phyloP scores from a whole-genome alignment of 53 echinoderm and acorn worm species.

The Zoroaster sp. region DNA sequence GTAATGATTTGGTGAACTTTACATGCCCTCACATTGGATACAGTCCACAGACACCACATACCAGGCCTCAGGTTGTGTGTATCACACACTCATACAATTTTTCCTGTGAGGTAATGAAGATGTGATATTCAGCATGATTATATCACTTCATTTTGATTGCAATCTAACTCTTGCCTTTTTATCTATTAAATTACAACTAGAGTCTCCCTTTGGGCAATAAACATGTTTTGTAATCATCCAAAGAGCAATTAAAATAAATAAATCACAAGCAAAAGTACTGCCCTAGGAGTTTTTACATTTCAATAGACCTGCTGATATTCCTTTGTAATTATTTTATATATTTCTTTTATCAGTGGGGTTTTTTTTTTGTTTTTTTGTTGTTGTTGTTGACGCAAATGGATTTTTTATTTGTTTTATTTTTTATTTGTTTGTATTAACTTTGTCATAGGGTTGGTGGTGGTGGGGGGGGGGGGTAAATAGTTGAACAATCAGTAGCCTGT shows the following conservation, averaged over 20 bases:
- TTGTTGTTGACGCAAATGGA: too few relatives aligned
- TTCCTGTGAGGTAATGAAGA: not conserved
- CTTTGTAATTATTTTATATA: not conserved
- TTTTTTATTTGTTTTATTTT: too few relatives aligned
- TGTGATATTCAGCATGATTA: not conserved
- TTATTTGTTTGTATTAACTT: too few relatives aligned
- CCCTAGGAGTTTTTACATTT: not conserved
- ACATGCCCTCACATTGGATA: too few relatives aligned
- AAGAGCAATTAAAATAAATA: not conserved
- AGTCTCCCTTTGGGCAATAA: not conserved
- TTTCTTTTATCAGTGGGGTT: not conserved
- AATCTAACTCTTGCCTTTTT: not conserved
- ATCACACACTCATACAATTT: too few relatives aligned
- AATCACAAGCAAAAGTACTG: not conserved
- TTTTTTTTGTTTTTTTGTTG: not conserved
- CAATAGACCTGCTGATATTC: not conserved
- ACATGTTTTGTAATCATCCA: not conserved
- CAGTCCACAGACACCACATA: not conserved
- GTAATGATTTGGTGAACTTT: too few relatives aligned
- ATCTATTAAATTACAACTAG: not conserved
- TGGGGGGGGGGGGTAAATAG: too few relatives aligned
- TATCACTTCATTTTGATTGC: not conserved
- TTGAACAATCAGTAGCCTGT: too few relatives aligned
- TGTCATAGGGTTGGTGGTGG: too few relatives aligned
- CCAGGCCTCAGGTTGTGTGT: too few relatives aligned